Evolutionary conservation across 2,797 vertebrate species (phyloP), one percentile per base, ranked within the genome.

Genomic region (Mormyrops boulengeri): DNA sequence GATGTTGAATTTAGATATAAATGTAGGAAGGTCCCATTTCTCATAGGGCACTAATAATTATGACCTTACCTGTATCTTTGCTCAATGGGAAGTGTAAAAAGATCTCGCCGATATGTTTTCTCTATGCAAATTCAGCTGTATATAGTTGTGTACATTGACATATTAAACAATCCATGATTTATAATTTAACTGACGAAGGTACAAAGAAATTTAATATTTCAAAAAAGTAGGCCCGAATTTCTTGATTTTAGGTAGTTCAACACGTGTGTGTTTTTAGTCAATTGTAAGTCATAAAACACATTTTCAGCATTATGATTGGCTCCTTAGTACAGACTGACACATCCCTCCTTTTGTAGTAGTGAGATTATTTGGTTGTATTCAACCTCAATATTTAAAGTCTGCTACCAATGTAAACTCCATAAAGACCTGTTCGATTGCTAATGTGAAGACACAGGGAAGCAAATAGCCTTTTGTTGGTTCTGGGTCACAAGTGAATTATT

Each of bases 401-500:
- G 8, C 82, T 85, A 50, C 17, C 85, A 55, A 19, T 57, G 50
- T 57, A 57, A 22, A 89, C 30, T 89, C 52, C 19, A 87, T 87
- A 17, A 84, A 85, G 34, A n/a, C 9, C 12, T 47, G 17, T 57
- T 82, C 11, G 7, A 53, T 53, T 77, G 88, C 14, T 34, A 77
- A 88, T 85, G 82, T 12, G 41, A 52, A 53, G 8, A 57, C 69
- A 11, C 34, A n/a, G 44, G 49, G 49, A 89, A 34, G 50, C 69
- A 69, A 89, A 84, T 11, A 57, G 69, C 88, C 49, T 50, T 53
- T 66, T 89, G 53, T 55, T 60, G n/a, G 30, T 55, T 89, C 22
- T 62, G 41, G 77, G 30, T 86, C 55, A 66, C 60, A 62, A 60
- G 80, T 62, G 41, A 89, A 60, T 89, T 38, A 89, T 89, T 82